Evolutionary conservation across 1,140 invertebrate species (phyloP), one percentile per base, ranked within the genome.

Genomic region (Laodelphax striatellus): DNA sequence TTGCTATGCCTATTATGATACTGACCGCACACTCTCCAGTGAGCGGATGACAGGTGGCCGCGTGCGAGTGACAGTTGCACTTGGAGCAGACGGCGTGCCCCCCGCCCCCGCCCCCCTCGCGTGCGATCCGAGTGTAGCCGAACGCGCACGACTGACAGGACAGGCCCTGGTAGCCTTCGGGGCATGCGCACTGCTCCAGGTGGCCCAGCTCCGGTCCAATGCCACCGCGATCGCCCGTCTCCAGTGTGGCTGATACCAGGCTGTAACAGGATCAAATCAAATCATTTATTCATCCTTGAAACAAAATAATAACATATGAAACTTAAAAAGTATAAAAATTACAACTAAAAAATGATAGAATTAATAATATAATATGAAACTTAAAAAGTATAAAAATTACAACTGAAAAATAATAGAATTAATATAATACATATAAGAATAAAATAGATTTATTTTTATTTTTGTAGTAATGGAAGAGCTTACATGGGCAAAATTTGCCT

Each of bases 21-120:
- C 86, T 87, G 61, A 86, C 82, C 8, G 79, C 78, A 69, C 94
- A 97, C 64, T 85, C 80, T 13, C 87, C 88, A 56, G 84, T 82
- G 68, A 81, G 77, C 5, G 85, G 77, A 69, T 94, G 85, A 70
- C 94, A 97, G 0, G 82, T 80, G n/a, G 78, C 74, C 0, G 92
- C 86, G 73, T 97, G 94, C 2, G 86, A 85, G 71, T 96, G 87
- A 71, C 94, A 97, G 58, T 92, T 82, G 68, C 94, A 97, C 65
- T 85, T 85, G 28, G 86, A 78, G 72, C 96, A 98, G 63, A 84
- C 75, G 72, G 80, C 79, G 28, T 61, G 63, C 2, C 64, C 62
- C 28, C 62, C 38, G 8, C 50, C 42, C 1, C 53, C 21, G 64
- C 70, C 71, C 63, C 79, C 66, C 63, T 63, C 63, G 13, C 61